phyloP scores from a whole-genome alignment of 2,113 vertebrate species.

The Macrotus californicus region DNA sequence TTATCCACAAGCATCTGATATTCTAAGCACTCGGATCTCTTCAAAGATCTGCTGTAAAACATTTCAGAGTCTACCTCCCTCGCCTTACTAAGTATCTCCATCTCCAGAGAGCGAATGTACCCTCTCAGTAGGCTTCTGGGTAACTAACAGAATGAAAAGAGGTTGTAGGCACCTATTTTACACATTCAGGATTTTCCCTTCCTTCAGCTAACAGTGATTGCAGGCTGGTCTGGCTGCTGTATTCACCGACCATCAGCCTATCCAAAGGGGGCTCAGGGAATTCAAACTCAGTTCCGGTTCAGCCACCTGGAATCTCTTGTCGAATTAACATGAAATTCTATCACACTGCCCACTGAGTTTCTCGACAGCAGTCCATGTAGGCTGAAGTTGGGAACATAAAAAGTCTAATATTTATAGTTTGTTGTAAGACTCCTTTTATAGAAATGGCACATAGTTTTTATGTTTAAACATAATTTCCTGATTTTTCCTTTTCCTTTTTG shows the following conservation, averaged over 20 bases:
- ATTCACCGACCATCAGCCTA: rapidly evolving
- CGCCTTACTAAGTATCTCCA: not conserved
- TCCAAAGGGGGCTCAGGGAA: not conserved
- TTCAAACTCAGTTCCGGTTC: not conserved
- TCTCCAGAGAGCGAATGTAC: not conserved
- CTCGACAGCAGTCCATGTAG: too few relatives aligned
- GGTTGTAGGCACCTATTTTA: not conserved
- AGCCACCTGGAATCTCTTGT: not conserved
- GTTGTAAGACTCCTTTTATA: not conserved
- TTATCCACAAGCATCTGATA: not conserved
- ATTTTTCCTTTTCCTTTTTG: not conserved
- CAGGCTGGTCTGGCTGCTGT: not conserved
- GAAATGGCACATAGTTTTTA: not conserved
- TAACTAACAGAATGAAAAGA: not conserved
- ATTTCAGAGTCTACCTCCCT: not conserved
- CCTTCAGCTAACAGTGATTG: too few relatives aligned
- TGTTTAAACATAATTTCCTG: not conserved
- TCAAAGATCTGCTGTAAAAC: not conserved
- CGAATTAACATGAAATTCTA: not conserved
- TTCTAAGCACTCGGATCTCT: not conserved
- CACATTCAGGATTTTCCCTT: not conserved
- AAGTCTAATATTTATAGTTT: not conserved
- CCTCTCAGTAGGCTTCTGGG: not conserved
- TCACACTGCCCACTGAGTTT: not conserved
- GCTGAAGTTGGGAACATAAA: not conserved